Conservation (phyloP, 1,140 invertebrate species). For the Solen grandis region DNA sequence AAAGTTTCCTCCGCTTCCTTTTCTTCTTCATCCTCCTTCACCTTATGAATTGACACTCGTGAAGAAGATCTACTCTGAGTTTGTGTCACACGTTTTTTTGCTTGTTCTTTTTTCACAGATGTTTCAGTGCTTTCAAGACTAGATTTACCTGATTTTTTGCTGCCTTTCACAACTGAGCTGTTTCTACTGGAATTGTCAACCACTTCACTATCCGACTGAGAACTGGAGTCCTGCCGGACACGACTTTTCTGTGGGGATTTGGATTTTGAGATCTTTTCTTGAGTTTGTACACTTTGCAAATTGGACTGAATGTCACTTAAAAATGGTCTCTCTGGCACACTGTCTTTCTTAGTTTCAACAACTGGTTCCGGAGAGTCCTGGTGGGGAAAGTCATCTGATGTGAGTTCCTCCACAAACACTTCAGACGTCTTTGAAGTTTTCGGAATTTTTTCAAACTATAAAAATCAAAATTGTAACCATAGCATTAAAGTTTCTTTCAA, state of each 20-base stretch:
- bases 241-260: constrained; percentile 24
- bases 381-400: background rate
- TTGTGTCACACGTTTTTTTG: background rate
- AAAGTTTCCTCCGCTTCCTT: background rate
- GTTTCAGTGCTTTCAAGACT: no score
- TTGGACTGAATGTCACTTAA: constrained; percentile 43
- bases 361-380: background rate
- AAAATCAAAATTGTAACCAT: background rate
- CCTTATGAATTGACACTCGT: background rate
- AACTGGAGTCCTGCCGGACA: constrained; percentile 31
- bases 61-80: background rate
- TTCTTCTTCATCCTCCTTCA: constrained; percentile 30
- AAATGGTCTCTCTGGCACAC: constrained; percentile 38
- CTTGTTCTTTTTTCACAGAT: background rate
- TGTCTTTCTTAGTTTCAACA: constrained; percentile 45
- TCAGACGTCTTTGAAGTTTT: constrained; percentile 33
- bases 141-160: constrained; percentile 1
- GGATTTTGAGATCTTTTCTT: constrained; percentile 42
- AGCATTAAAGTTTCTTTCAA: no score
- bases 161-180: constrained; percentile 24
- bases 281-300: constrained; percentile 18
- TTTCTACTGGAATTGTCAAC: constrained; percentile 17
- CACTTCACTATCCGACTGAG: constrained; percentile 33
- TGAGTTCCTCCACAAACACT: constrained; percentile 11
- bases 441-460: constrained; percentile 52